Evolutionary conservation across 2,888 invertebrate species (phyloP), one percentile per base, ranked within the genome.

Genomic region (Eupeodes latifasciatus): DNA sequence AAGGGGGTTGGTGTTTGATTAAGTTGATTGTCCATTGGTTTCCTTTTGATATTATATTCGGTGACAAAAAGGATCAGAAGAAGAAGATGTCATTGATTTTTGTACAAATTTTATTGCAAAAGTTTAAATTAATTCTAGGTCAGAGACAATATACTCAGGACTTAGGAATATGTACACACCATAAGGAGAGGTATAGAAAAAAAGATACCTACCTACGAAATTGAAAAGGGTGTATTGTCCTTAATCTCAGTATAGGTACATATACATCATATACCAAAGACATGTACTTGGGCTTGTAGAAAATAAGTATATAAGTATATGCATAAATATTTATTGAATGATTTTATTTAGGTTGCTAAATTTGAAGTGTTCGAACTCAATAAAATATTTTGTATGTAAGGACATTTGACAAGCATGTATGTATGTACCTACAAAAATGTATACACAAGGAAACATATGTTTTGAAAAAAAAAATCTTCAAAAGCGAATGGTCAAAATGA

Each of bases 1-100:
- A 40, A 53, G 57, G 47, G 74, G 40, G 72, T 12, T 59, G 59
- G 59, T 59, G 59, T 66, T 47, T 62, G 69, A 79, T 71, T 71
- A 9, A 59, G 44, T 75, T 75, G 55, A 81, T 67, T 82, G 59
- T 59, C 53, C 59, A 64, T 36, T 76, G 64, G 76, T 61, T 64
- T 83, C 5, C 76, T 72, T 47, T 47, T 47, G 66, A 44, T 53
- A 11, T 11, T 10, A 2, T 47, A 47, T 47, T 12, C n/a, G 40
- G 55, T 69, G 87, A 84, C 77, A 72, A 81, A 79, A 62, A 16
- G 67, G 57, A 62, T 64, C 84, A 84, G 74, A 72, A 81, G 75
- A 67, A 16, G 62, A 51, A 62, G 44, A 76, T 51, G 84, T 78
- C 72, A 80, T 81, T 81, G 77, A 74, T 85, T 84, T 71, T 69